A percentile compares a stretch with the other conserved stretches of the same genome.
Conservation (phyloP, 2,888 invertebrate species). For the Quadroppia sp. region DNA sequence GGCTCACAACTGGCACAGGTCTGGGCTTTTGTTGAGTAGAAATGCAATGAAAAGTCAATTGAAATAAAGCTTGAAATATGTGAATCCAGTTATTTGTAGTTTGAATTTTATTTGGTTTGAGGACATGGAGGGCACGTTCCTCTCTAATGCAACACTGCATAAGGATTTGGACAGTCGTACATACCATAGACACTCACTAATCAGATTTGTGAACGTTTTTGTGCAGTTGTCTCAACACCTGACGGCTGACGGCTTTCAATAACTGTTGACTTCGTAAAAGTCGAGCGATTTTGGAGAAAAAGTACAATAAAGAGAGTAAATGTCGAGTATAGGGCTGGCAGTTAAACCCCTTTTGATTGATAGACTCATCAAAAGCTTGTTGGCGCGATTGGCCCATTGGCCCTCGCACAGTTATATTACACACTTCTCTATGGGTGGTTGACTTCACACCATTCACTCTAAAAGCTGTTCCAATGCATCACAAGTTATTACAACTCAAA, state of each 20-base stretch:
- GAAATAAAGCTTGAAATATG: conserved; percentile 30
- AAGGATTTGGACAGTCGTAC: conserved; percentile 11
- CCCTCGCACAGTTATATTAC: background rate
- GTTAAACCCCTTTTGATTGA: conserved; percentile 31
- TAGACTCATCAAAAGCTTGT: conserved; percentile 35
- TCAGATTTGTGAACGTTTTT: conserved; percentile 2
- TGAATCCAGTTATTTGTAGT: conserved; percentile 15
- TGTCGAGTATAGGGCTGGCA: conserved; percentile 7
- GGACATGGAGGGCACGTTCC: conserved; percentile 9
- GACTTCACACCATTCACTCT: conserved; percentile 1
- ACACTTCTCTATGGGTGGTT: conserved; percentile 32
- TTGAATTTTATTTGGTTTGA: conserved; percentile 15
- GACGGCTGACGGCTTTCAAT: background rate
- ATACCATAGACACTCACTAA: background rate
- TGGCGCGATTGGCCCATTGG: background rate
- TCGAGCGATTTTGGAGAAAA: conserved; percentile 6
- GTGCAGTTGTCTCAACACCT: conserved; percentile 15
- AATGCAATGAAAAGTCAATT: background rate
- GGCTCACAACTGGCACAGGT: background rate
- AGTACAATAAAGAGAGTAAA: conserved; percentile 31
- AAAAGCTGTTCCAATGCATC: conserved; percentile 12
- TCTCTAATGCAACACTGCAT: background rate
- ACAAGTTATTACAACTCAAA: conserved; percentile 20
- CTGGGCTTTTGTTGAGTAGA: background rate
- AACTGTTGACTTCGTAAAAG: conserved; percentile 15